Evolutionary conservation across 2,888 invertebrate genomes (phyloP).

Genomic region (Boloria euphrosyne): DNA sequence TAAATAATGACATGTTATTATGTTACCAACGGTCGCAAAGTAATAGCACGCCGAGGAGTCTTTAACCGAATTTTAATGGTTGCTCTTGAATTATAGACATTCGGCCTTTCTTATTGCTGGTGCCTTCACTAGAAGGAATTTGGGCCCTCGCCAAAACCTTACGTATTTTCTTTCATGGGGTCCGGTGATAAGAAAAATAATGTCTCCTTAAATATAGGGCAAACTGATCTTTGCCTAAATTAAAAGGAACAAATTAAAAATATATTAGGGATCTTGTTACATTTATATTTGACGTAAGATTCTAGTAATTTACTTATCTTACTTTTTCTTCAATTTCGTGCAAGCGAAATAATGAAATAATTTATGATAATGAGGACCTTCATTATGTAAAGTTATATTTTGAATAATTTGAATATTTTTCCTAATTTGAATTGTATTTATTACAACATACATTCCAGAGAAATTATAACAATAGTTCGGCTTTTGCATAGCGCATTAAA

Average conservation of each 20-base stretch:
- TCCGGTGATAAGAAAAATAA: conserved; percentile 39
- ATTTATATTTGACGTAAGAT: not conserved
- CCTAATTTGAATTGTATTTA: too few relatives aligned
- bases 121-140: conserved; percentile 40
- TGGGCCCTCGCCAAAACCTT: conserved; percentile 42
- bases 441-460: too few relatives aligned
- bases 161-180: conserved; percentile 39
- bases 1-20: conserved; percentile 63
- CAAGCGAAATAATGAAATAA: too few relatives aligned
- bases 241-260: conserved; percentile 18
- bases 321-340: too few relatives aligned
- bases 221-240: conserved; percentile 19
- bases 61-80: conserved; percentile 59
- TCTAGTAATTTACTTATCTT: not conserved
- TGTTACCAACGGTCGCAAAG: conserved; percentile 51
- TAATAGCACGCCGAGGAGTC: conserved; percentile 45
- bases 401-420: too few relatives aligned
- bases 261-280: conserved; percentile 4
- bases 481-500: not conserved
- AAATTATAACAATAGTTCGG: too few relatives aligned
- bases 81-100: conserved; percentile 50
- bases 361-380: too few relatives aligned
- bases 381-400: too few relatives aligned
- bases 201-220: conserved; percentile 32
- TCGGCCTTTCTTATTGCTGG: conserved; percentile 43